phyloP scores from a whole-genome alignment of 1,140 invertebrate species.

The Meteorus sp. region DNA sequence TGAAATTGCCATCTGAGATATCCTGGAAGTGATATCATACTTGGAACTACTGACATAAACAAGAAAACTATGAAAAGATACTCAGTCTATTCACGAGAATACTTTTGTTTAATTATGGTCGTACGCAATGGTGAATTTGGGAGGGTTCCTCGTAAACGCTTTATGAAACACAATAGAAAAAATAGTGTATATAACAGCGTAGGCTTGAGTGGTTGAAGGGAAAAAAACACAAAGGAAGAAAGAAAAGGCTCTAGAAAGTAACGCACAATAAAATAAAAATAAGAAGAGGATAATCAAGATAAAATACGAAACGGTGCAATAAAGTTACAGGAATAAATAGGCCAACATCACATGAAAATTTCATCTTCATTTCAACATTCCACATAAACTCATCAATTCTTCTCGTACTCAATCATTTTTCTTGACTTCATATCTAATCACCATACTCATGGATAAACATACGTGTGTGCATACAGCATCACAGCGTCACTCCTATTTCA shows the following conservation, averaged over 20 bases:
- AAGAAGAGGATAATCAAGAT: too few relatives aligned
- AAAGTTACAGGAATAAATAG: too few relatives aligned
- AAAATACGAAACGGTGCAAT: too few relatives aligned
- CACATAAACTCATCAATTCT: background rate
- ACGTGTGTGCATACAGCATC: background rate
- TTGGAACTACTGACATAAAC: background rate
- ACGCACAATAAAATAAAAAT: too few relatives aligned
- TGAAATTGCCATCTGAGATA: background rate
- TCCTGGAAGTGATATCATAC: background rate
- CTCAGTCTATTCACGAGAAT: constrained; percentile 25
- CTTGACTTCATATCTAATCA: constrained; percentile 1
- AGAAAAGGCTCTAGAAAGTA: too few relatives aligned
- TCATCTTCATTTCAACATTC: too few relatives aligned
- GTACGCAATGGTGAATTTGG: too few relatives aligned
- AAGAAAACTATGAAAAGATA: constrained; percentile 8
- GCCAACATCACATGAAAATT: too few relatives aligned
- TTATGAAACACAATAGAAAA: background rate
- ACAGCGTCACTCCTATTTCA: constrained; percentile 17
- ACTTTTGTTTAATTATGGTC: constrained; percentile 43
- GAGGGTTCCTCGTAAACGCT: background rate
- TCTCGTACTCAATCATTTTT: too few relatives aligned
- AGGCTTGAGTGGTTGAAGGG: background rate
- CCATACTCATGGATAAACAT: too few relatives aligned
- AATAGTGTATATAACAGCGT: background rate
- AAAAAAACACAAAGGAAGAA: background rate